phyloP scores from a whole-genome alignment of 2,113 vertebrate genomes.

The Mohoua ochrocephala region DNA sequence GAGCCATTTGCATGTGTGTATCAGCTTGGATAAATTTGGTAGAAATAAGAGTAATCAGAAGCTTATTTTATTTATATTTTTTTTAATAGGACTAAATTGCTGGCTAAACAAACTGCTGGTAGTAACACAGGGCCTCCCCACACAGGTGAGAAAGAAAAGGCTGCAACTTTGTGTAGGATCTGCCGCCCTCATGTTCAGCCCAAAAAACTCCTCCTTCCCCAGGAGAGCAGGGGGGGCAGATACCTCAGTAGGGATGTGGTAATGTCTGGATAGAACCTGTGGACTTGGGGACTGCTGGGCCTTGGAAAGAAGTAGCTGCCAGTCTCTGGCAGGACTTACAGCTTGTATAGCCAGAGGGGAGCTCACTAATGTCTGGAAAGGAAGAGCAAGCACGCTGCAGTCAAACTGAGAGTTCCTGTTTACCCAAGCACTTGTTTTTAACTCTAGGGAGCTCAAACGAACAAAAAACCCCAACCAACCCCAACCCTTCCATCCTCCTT shows the following conservation, averaged over 20 bases:
- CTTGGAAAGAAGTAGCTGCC: background rate
- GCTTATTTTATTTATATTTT: background rate
- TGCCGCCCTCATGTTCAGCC: accelerated
- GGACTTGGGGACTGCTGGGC: background rate
- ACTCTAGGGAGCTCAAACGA: background rate
- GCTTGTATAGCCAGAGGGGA: background rate
- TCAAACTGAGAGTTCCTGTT: background rate
- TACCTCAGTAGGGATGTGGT: background rate
- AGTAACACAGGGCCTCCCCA: background rate
- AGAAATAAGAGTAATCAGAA: background rate
- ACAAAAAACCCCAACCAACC: background rate
- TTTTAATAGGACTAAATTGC: background rate
- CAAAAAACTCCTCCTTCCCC: background rate
- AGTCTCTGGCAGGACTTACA: background rate
- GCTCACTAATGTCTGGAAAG: background rate
- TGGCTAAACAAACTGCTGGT: background rate
- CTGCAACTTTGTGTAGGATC: background rate
- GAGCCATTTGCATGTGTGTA: background rate
- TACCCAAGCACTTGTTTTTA: background rate
- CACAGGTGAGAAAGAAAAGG: background rate
- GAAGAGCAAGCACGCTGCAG: background rate
- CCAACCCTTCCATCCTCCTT: background rate
- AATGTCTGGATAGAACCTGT: background rate
- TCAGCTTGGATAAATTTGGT: background rate
- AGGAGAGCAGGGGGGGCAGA: background rate